Percentiles rank a stretch among this genome's conserved stretches.
Conservation (phyloP, 2,797 vertebrate species). For the Rhinophrynus dorsalis region DNA sequence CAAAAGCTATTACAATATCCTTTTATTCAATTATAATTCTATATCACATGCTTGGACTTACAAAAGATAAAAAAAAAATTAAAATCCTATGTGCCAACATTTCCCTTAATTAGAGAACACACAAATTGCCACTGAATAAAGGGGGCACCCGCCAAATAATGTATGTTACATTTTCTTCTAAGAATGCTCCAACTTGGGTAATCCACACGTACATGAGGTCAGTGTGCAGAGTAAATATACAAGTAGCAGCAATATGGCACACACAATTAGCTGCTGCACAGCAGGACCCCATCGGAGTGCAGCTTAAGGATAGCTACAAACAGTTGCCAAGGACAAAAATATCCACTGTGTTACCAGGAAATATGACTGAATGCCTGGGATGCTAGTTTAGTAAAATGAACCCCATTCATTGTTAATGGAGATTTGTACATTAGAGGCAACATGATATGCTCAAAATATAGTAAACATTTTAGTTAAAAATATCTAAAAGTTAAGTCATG, state of each 20-base stretch:
- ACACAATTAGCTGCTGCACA: slow-evolving; percentile 32
- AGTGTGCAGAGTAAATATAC: slow-evolving; percentile 36
- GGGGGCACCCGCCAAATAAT: not conserved
- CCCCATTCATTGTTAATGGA: slow-evolving; percentile 6
- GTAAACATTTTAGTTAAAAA: no score
- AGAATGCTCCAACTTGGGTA: slow-evolving; percentile 4
- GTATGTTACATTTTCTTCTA: not conserved
- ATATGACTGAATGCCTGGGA: slow-evolving; percentile 23
- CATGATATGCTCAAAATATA: no score
- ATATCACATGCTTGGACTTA: no score
- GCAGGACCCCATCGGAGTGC: slow-evolving; percentile 16
- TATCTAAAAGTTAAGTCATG: no score
- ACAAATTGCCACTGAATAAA: not conserved
- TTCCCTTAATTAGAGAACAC: no score
- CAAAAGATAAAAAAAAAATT: no score
- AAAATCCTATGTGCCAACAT: no score
- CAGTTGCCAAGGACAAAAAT: slow-evolving; percentile 28
- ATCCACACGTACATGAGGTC: slow-evolving; percentile 24
- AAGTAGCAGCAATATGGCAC: slow-evolving; percentile 20
- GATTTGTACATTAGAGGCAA: no score
- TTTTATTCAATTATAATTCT: no score
- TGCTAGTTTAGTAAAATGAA: slow-evolving; percentile 22
- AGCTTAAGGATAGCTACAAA: slow-evolving; percentile 8
- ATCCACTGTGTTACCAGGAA: slow-evolving; percentile 28
- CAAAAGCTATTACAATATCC: no score